A percentile compares a stretch with the other conserved stretches of the same genome.
Conservation (phyloP, 2,888 invertebrate genomes). For the Lepidochitona cinerea region DNA sequence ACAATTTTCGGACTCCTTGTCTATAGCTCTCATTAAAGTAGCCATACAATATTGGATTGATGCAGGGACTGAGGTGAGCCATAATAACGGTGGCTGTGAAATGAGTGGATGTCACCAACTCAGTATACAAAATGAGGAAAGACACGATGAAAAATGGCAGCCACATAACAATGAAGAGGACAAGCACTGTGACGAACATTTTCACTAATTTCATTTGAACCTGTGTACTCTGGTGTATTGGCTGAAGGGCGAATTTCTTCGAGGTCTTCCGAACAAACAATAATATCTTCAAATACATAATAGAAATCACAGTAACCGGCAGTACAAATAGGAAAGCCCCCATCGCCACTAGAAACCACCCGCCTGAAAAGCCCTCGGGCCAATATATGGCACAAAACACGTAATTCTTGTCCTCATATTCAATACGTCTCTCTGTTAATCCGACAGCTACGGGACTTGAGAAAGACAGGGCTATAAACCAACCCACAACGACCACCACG, state of each 20-base stretch:
- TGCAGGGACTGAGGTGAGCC: slow-evolving; percentile 41
- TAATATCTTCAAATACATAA: slow-evolving; percentile 35
- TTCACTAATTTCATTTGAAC: slow-evolving; percentile 38
- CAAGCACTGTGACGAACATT: slow-evolving; percentile 42
- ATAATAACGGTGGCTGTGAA: slow-evolving; percentile 43
- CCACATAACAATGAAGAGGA: slow-evolving; percentile 43
- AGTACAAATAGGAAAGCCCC: slow-evolving; percentile 35
- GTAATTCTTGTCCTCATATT: slow-evolving; percentile 10
- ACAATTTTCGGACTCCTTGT: slow-evolving; percentile 36
- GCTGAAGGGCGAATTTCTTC: slow-evolving; percentile 11
- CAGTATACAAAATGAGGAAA: slow-evolving; percentile 41
- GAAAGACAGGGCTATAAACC: slow-evolving; percentile 35
- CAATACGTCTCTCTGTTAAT: slow-evolving; percentile 26
- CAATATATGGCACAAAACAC: slow-evolving; percentile 40
- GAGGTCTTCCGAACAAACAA: slow-evolving; percentile 28
- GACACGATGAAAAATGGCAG: slow-evolving; percentile 42
- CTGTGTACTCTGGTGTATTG: slow-evolving; percentile 18
- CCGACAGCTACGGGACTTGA: slow-evolving; percentile 41
- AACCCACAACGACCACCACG: slow-evolving; percentile 23
- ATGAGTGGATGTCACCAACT: slow-evolving; percentile 42
- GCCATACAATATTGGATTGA: slow-evolving; percentile 49
- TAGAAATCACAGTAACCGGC: slow-evolving; percentile 34
- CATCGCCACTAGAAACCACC: slow-evolving; percentile 37
- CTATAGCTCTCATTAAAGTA: slow-evolving; percentile 43
- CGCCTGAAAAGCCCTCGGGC: slow-evolving; percentile 33